phyloP scores from a whole-genome alignment of 2,113 vertebrate species.

The Psammodynastes pulverulentus region DNA sequence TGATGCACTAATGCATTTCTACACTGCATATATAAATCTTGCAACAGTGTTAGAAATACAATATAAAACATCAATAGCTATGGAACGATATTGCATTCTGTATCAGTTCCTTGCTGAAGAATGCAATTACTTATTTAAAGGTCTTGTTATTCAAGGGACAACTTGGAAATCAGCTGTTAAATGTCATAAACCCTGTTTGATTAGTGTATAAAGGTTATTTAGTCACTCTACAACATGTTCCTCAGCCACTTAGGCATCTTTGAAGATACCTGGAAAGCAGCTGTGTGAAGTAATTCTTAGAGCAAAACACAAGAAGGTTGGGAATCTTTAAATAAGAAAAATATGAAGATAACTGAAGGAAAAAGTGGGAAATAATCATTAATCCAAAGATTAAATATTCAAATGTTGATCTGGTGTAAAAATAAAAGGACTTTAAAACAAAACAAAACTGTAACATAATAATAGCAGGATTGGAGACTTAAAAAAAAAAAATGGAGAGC shows the following conservation, averaged over 20 bases:
- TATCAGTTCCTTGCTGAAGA: neutral
- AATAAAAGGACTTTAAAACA: neutral
- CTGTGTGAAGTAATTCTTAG: neutral
- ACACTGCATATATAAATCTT: neutral
- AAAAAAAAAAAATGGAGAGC: neutral
- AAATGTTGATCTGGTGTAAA: neutral
- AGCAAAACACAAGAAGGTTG: neutral
- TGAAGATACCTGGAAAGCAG: neutral
- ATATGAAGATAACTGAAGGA: neutral
- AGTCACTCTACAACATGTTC: neutral
- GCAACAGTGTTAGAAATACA: neutral
- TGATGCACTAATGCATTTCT: neutral
- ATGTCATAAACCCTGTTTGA: neutral
- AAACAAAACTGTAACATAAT: neutral
- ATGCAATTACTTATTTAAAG: neutral
- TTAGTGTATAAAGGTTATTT: neutral
- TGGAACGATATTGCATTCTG: neutral
- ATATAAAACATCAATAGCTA: neutral
- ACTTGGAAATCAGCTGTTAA: neutral
- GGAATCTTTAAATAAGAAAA: neutral
- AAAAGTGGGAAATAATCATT: neutral
- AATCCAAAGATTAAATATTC: neutral
- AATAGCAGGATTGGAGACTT: neutral
- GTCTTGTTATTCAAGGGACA: neutral
- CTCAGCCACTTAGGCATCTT: neutral